Evolutionary conservation across 2,888 invertebrate species (phyloP), one percentile per base, ranked within the genome.

Genomic region (Nomada goodeniana): DNA sequence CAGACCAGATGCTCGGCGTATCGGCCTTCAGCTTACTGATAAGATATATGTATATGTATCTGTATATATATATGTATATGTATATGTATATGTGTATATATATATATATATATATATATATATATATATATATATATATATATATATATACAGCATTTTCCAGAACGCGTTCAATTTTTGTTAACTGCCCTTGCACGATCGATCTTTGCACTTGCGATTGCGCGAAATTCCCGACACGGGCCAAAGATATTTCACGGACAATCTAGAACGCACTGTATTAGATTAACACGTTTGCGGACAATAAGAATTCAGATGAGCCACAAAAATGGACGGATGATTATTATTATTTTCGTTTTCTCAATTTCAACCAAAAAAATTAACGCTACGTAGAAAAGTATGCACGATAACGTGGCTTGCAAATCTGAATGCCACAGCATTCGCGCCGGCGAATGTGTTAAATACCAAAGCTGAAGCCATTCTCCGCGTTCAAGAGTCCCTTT

Each of bases 1-100:
- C 63, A 15, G 18, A 42, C 26, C 63, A 72, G 55, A n/a, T 9
- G 68, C 42, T 42, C 68, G 18, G 44, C 10, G 50, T 61, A 13
- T 18, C 26, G 61, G 13, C 44, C 64, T 73, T 64, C 44, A 1
- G 5, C 15, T n/a, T 2, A 11, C 44, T 13, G 72, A 73, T 73
- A 73, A 73, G 55, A 64, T 57, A 64, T 15, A 64, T 3, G 13
- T 29, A 53, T 26, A 26, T 26, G 26, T 26, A 26, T 29, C 36
- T 26, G 2, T 26, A 2, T 2, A 2, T 3, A 11, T 29, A 57
- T 57, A 64, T 15, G 57, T 3, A 11, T 29, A 36, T 36, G 7
- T 36, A 1, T 36, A 36, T 36, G n/a, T 29, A 36, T 26, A 26
- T 26, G 2, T 2, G 2, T 3, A 11, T 29, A 57, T 57, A 64